Conservation (phyloP, 2,797 vertebrate species). For the Artibeus lituratus region DNA sequence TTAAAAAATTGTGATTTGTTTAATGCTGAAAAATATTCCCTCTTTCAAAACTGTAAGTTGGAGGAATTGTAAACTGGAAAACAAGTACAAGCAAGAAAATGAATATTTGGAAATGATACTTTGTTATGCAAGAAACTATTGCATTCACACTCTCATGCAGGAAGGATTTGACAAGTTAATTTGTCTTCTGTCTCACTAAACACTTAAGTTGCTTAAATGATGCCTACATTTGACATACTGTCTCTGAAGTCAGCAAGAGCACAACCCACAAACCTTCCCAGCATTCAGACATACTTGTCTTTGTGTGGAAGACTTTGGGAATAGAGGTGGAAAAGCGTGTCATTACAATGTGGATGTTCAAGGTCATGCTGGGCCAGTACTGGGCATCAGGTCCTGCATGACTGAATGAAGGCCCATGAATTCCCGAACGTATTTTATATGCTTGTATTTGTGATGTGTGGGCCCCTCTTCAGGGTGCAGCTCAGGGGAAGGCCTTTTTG, state of each 20-base stretch:
- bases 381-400: not conserved
- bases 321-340: not conserved
- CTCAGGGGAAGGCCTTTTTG: not conserved
- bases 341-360: not conserved
- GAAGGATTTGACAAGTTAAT: slow-evolving; percentile 20
- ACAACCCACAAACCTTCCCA: not conserved
- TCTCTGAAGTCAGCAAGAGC: not conserved
- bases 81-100: not conserved
- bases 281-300: not conserved
- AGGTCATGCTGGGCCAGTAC: not conserved
- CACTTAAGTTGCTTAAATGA: not conserved
- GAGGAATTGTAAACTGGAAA: not conserved
- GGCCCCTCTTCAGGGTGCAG: not conserved
- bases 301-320: not conserved
- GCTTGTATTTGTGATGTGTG: not conserved
- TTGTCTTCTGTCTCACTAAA: slow-evolving; percentile 11
- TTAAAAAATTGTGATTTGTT: not conserved
- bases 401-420: not conserved
- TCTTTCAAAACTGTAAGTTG: not conserved
- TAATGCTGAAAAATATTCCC: not conserved
- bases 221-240: not conserved
- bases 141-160: not conserved
- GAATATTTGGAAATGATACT: not conserved
- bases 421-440: not conserved
- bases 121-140: not conserved